Percentiles rank a stretch among this genome's conserved stretches.
Conservation (phyloP, 2,797 vertebrate genomes). For the Lacerta agilis region DNA sequence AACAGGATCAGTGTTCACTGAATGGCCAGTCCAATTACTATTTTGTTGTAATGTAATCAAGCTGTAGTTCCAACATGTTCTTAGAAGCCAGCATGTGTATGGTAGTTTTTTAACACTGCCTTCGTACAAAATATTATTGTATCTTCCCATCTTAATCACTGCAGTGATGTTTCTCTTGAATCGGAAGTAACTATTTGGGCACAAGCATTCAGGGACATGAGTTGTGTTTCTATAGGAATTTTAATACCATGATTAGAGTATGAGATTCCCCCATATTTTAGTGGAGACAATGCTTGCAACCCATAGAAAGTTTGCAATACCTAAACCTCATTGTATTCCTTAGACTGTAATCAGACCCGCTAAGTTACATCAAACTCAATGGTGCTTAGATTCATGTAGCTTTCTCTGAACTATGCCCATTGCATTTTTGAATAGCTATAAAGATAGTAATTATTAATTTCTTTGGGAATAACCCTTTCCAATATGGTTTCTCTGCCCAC, state of each 20-base stretch:
- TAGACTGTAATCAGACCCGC: background rate
- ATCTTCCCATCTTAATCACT: background rate
- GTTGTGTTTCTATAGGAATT: background rate
- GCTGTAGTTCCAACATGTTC: background rate
- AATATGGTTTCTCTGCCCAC: background rate
- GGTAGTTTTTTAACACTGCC: background rate
- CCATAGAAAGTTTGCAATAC: background rate
- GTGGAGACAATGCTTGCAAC: background rate
- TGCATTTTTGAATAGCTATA: background rate
- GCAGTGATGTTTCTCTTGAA: background rate
- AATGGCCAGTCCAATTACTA: too few species aligned
- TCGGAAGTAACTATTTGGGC: background rate
- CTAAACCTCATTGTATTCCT: background rate
- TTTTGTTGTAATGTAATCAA: background rate
- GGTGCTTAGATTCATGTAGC: background rate
- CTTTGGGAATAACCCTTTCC: background rate
- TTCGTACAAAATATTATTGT: background rate
- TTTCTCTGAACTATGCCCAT: background rate
- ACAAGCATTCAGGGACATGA: background rate
- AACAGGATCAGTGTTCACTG: background rate
- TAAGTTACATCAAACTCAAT: background rate
- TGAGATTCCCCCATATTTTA: background rate
- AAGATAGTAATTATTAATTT: background rate
- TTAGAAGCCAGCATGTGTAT: background rate
- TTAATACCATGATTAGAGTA: background rate